Base-by-base conservation (phyloP, 2,888 invertebrate species). In the Ophion slaviceki region DNA sequence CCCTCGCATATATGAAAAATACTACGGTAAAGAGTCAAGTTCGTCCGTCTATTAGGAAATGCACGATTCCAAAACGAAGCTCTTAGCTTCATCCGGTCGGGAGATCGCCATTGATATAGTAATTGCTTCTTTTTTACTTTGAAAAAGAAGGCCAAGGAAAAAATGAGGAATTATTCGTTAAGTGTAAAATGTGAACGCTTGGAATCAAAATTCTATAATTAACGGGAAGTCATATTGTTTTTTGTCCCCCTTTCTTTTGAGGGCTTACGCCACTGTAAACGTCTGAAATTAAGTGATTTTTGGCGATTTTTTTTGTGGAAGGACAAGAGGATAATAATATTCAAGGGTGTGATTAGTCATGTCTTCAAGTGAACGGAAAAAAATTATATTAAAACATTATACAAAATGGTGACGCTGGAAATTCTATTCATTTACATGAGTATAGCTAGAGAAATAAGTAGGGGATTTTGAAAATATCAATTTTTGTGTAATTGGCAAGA, bases 61-160 rank as follows among this genome's bases (percentile, higher is more conserved):
- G 72, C 70, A 85, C 81, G 61, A 86, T 84, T 82, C 64, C 74
- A 76, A 82, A 70, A 67, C 53, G 64, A 67, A 75, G 71, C 62
- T 72, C 68, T 76, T 32, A 66, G 47, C 77, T 64, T 75, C 83
- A 80, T 86, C 78, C 78, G 75, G 62, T 84, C 61, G 70, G 28
- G 32, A 76, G 36, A 70, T 81, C 11, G 64, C 36, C 75, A 61
- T 76, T 66, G 53, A 64, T 62, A 45, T 17, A 17, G 24, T 64
- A 68, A 75, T 70, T 53, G 61, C 62, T 70, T 53, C 57, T 47
- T 68, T 53, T 47, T 40, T 64, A 2, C 10, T 72, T 32, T 20
- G 53, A 47, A 47, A 57, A 71, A 14, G n/a, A 10, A 53, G 14
- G 53, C 40, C 14, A 28, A 47, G 11, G 45, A 3, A 28, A 57